Conservation (phyloP, 2,113 vertebrate genomes). For the Steatornis caripensis region DNA sequence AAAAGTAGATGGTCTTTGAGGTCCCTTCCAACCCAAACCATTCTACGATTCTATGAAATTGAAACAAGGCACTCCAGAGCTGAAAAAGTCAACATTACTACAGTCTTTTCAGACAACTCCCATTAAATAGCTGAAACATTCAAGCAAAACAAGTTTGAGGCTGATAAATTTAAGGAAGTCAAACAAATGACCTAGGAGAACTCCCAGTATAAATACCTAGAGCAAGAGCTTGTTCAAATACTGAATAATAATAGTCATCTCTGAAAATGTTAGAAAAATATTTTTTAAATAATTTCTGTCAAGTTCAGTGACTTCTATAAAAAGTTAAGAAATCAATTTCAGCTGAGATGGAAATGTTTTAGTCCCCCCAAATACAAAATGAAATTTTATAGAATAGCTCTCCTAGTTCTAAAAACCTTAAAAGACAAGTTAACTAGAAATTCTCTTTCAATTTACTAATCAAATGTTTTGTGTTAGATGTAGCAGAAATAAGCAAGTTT, state of each 20-base stretch:
- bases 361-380: background rate
- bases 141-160: background rate
- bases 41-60: no score
- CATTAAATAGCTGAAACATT: background rate
- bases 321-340: background rate
- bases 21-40: no score
- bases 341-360: background rate
- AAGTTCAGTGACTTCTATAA: background rate
- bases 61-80: background rate
- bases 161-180: background rate
- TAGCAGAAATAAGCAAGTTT: background rate
- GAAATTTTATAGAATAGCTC: background rate
- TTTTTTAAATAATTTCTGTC: background rate
- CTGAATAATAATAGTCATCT: background rate
- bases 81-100: background rate
- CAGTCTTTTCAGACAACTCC: background rate
- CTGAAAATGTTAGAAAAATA: background rate
- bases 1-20: no score
- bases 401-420: background rate
- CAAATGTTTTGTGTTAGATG: background rate
- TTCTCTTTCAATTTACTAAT: background rate
- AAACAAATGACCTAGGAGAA: background rate
- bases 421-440: background rate
- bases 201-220: background rate
- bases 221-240: background rate